Evolutionary conservation across 1,140 invertebrate species (phyloP).

Genomic region (Drosophila sp.): DNA sequence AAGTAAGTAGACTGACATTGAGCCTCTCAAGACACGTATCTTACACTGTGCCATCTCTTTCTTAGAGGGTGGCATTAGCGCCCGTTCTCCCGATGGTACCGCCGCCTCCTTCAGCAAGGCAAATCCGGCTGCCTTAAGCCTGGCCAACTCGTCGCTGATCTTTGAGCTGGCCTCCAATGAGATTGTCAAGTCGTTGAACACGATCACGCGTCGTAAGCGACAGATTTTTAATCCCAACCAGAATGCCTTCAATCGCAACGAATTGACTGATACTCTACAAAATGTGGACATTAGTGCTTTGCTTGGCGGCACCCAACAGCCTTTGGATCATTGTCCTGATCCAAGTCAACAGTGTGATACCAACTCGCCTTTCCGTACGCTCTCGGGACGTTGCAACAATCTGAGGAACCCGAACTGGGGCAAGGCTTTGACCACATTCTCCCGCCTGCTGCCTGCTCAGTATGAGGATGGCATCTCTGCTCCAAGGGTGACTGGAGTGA

Average conservation of each 20-base stretch:
- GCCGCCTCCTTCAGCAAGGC: slow-evolving; percentile 95
- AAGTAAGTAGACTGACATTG: slow-evolving; percentile 51
- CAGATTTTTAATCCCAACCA: slow-evolving; percentile 90
- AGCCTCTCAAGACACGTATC: too few relatives aligned
- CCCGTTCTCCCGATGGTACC: slow-evolving; percentile 93
- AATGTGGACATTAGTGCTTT: slow-evolving; percentile 89
- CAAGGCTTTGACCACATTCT: slow-evolving; percentile 93
- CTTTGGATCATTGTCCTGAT: slow-evolving; percentile 86
- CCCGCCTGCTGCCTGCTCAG: slow-evolving; percentile 92
- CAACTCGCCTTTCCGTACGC: slow-evolving; percentile 91
- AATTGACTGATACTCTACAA: slow-evolving; percentile 89
- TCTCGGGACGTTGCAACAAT: slow-evolving; percentile 96
- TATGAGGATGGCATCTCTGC: slow-evolving; percentile 96
- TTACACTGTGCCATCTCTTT: not conserved
- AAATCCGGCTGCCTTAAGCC: slow-evolving; percentile 91
- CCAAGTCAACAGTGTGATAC: slow-evolving; percentile 90
- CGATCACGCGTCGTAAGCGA: slow-evolving; percentile 87
- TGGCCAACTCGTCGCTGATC: slow-evolving; percentile 94
- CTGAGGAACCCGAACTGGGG: slow-evolving; percentile 93
- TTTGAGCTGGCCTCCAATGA: slow-evolving; percentile 94
- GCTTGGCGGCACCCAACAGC: slow-evolving; percentile 85
- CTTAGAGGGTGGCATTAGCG: slow-evolving; percentile 90
- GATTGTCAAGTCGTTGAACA: slow-evolving; percentile 89
- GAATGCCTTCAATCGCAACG: slow-evolving; percentile 88
- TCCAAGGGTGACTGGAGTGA: slow-evolving; percentile 90